Percentiles rank a stretch among this genome's conserved stretches.
These are phyloP conservation scores for Myotis brandtii DNA, from an alignment of 2,113 vertebrate genomes.

Conservation along the genomic window DNA sequence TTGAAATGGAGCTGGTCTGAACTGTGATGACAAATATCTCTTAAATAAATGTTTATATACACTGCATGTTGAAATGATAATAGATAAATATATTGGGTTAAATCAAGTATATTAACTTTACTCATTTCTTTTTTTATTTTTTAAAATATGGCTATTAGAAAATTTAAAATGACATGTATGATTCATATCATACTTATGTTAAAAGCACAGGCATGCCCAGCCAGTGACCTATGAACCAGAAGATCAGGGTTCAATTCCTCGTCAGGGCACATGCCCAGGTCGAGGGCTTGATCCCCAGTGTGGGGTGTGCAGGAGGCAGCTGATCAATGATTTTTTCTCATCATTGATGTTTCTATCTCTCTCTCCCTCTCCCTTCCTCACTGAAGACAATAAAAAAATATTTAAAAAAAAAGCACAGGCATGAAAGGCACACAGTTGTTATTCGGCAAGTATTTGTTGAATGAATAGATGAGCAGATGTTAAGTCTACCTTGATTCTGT, in stretches of 20 bases:
- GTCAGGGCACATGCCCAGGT: too few relatives aligned
- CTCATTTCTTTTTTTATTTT: not conserved
- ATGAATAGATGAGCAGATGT: not conserved
- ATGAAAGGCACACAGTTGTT: not conserved
- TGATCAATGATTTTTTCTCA: too few relatives aligned
- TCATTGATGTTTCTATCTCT: too few relatives aligned
- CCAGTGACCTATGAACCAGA: too few relatives aligned
- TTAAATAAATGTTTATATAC: not conserved
- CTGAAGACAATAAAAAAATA: too few relatives aligned
- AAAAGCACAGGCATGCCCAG: not conserved
- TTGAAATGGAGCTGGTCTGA: not conserved
- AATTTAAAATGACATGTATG: not conserved
- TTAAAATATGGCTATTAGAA: not conserved
- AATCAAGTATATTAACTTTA: conserved; percentile 27
- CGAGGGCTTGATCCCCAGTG: too few relatives aligned
- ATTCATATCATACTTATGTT: not conserved
- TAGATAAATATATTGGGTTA: not conserved
- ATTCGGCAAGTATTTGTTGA: conserved; percentile 4
- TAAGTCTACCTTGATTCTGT: not conserved
- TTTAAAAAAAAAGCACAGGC: not conserved
- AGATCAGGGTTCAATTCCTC: too few relatives aligned
- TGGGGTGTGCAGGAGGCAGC: too few relatives aligned
- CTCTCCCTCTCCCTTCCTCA: too few relatives aligned
- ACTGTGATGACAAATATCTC: not conserved
- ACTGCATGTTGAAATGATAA: not conserved